Base-by-base conservation (phyloP, 1,140 invertebrate species). In the Chionoecetes opilio region DNA sequence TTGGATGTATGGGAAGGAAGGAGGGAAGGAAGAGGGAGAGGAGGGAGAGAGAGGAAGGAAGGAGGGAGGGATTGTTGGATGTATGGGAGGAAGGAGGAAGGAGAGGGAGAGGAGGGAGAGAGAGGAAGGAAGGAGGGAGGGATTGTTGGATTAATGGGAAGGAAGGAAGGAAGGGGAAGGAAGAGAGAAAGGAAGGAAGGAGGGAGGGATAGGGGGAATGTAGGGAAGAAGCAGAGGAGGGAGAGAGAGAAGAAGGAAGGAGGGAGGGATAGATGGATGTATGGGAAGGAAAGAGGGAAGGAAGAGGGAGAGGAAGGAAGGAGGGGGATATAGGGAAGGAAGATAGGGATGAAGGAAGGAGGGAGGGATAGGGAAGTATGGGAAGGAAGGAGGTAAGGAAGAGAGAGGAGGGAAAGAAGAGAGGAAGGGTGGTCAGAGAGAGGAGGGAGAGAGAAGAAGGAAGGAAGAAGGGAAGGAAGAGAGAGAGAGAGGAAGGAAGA, bases 361-460 rank as follows among this genome's bases (percentile, higher is more conserved):
- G 26, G 26, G 3, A 29, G 34, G 34, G 26, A 32, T 17, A 46
- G 17, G 86, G 31, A 38, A 37, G 17, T 31, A 8, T 37, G 34
- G 32, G 3, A 11, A 21, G 34, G 63, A 26, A n/a, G n/a, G n/a
- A n/a, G n/a, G n/a, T n/a, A n/a, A n/a, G n/a, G n/a, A n/a, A n/a
- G 29, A 91, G 41, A 53, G 90, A 63, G 41, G 34, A n/a, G 14
- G 41, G 75, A n/a, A 91, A n/a, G 17, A n/a, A 91, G 90, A 91
- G 89, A 91, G 89, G 63, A 46, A 91, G 89, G 63, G 89, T n/a
- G n/a, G n/a, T n/a, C n/a, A n/a, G n/a, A 46, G 63, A 46, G 63
- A 46, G 63, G 89, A 91, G 89, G 32, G 89, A 91, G 89, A 91
- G 89, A 63, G 89, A 91, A n/a, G n/a, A n/a, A n/a, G n/a, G n/a